Percentiles rank a stretch among this genome's conserved stretches.
Evolutionary conservation across 2,113 vertebrate genomes (phyloP).

Genomic region (Corydoras maculifer): DNA sequence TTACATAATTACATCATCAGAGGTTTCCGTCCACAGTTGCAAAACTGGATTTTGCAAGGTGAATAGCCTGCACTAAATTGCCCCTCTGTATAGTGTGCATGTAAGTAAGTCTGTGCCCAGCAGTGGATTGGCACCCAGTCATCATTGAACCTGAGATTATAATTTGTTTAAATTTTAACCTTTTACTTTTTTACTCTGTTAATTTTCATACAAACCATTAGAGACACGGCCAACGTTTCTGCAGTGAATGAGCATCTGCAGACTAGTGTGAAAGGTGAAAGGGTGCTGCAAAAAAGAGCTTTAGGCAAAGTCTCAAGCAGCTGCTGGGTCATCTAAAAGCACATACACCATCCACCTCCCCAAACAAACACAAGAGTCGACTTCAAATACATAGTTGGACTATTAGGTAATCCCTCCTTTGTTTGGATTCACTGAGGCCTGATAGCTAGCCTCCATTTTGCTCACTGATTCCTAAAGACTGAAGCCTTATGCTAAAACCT

Average conservation of each 20-base stretch:
- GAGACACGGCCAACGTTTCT: too few species aligned
- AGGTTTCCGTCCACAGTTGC: too few species aligned
- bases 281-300: background rate
- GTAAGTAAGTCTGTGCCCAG: too few species aligned
- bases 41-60: too few species aligned
- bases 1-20: too few species aligned
- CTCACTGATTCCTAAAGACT: conserved; percentile 53
- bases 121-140: too few species aligned
- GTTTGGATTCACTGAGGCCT: conserved; percentile 75
- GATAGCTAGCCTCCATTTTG: conserved; percentile 76
- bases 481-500: conserved; percentile 50
- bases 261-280: conserved; percentile 1
- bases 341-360: conserved; percentile 67
- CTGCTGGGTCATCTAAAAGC: conserved; percentile 68
- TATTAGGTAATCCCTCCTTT: conserved; percentile 82
- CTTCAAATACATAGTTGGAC: conserved; percentile 82
- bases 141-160: too few species aligned
- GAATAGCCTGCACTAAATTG: too few species aligned
- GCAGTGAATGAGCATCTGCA: conserved; percentile 1
- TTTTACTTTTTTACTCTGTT: too few species aligned
- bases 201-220: too few species aligned
- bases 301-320: conserved; percentile 49
- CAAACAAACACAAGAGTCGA: conserved; percentile 70
- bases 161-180: too few species aligned
- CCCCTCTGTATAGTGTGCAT: too few species aligned